phyloP scores from a whole-genome alignment of 2,113 vertebrate species.

The Indicator maculatus region DNA sequence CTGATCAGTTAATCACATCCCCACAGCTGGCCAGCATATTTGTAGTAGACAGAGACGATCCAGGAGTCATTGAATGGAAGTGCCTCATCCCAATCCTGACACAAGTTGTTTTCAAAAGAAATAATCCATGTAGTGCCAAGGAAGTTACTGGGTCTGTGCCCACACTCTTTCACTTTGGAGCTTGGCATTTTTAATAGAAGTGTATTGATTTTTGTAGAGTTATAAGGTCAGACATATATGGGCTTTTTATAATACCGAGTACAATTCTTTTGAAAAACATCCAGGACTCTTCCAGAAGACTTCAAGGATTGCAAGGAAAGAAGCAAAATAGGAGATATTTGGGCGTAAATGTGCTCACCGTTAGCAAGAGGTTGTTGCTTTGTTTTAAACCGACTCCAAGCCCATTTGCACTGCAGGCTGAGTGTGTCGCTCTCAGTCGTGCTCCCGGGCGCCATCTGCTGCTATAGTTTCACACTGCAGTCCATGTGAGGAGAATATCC shows the following conservation, averaged over 20 bases:
- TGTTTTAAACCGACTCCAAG: background rate
- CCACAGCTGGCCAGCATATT: background rate
- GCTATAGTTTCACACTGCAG: background rate
- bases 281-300: background rate
- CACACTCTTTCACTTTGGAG: background rate
- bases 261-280: background rate
- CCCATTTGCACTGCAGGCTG: background rate
- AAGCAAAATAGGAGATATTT: background rate
- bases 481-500: accelerated
- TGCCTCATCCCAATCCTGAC: background rate
- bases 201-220: background rate
- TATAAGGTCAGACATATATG: background rate
- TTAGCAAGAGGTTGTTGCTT: background rate
- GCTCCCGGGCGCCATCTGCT: slow-evolving; percentile 56
- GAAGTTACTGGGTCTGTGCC: background rate
- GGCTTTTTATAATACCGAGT: background rate
- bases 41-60: background rate
- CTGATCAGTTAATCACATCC: background rate
- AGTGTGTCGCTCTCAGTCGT: accelerated
- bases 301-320: background rate
- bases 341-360: background rate
- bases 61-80: background rate
- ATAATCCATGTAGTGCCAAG: background rate
- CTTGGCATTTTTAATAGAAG: background rate
- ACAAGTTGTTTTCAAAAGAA: background rate